Evolutionary conservation across 2,888 invertebrate genomes (phyloP).

Genomic region (Scrobipalpa atriplicella): DNA sequence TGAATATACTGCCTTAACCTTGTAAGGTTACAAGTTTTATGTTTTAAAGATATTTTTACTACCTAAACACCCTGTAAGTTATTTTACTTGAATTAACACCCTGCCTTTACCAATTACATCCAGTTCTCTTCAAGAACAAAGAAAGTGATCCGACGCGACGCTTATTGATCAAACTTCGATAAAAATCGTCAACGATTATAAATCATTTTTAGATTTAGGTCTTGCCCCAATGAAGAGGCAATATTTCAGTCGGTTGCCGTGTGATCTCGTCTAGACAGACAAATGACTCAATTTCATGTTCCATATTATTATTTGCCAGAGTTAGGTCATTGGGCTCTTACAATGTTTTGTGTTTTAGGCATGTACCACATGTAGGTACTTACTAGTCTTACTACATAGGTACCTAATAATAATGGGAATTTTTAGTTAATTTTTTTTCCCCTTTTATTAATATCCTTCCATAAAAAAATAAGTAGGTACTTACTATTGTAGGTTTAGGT

Average conservation of each 20-base stretch:
- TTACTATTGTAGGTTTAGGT: too few relatives aligned
- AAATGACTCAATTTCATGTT: background rate
- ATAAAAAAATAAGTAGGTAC: too few relatives aligned
- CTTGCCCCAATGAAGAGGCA: conserved; percentile 3
- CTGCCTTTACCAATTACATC: background rate
- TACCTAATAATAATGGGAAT: too few relatives aligned
- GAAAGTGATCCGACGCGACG: background rate
- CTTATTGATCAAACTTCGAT: conserved; percentile 22
- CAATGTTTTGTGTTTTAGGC: background rate
- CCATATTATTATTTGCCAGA: background rate
- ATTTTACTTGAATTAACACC: too few relatives aligned
- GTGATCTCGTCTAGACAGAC: conserved; percentile 20
- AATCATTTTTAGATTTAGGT: conserved; percentile 29
- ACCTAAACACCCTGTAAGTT: too few relatives aligned
- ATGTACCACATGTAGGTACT: too few relatives aligned
- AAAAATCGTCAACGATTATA: conserved; percentile 22
- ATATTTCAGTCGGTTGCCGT: conserved; percentile 2
- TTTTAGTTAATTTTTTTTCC: too few relatives aligned
- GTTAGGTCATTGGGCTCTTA: background rate
- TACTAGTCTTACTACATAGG: too few relatives aligned
- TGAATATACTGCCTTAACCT: too few relatives aligned
- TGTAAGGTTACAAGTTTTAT: too few relatives aligned
- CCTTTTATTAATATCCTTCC: too few relatives aligned
- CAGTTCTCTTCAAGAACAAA: background rate
- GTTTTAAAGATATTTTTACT: too few relatives aligned